These are phyloP conservation scores for Belonocnema kinseyi DNA, from an alignment of 1,140 invertebrate genomes.

Conservation along the genomic window DNA sequence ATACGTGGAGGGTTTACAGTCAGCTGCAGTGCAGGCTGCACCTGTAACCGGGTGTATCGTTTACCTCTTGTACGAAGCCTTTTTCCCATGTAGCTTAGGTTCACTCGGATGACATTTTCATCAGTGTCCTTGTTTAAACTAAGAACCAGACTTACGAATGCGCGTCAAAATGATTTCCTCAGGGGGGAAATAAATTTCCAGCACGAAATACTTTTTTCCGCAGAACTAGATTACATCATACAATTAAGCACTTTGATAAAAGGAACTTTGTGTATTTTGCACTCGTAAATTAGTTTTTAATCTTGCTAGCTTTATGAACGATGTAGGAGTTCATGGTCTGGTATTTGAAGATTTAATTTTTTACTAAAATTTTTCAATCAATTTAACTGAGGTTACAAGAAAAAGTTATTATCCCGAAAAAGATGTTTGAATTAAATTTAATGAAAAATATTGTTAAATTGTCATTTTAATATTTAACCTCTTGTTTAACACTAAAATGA, in stretches of 20 bases:
- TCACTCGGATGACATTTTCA: constrained; percentile 8
- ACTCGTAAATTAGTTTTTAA: constrained; percentile 25
- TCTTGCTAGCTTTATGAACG: constrained; percentile 20
- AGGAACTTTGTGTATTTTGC: constrained; percentile 18
- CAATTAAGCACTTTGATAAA: constrained; percentile 2
- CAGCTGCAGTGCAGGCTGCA: constrained; percentile 20
- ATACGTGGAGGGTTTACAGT: constrained; percentile 9
- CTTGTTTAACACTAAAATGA: too few relatives aligned
- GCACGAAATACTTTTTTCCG: neutral
- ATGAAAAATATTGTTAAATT: too few relatives aligned
- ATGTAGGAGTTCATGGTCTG: constrained; percentile 20
- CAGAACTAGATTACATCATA: constrained; percentile 15
- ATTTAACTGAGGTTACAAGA: constrained; percentile 10
- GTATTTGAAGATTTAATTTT: constrained; percentile 28
- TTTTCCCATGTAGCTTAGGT: neutral
- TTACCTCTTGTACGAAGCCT: neutral
- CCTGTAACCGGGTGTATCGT: constrained; percentile 24
- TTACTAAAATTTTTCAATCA: constrained; percentile 14
- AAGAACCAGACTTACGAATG: neutral
- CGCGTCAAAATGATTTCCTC: neutral
- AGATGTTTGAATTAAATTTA: neutral
- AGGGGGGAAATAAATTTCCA: constrained; percentile 11
- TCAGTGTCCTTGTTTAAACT: neutral
- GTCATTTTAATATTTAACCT: too few relatives aligned
- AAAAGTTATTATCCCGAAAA: neutral